Evolutionary conservation across 2,113 vertebrate genomes (phyloP).

Genomic region (Myotis davidii): DNA sequence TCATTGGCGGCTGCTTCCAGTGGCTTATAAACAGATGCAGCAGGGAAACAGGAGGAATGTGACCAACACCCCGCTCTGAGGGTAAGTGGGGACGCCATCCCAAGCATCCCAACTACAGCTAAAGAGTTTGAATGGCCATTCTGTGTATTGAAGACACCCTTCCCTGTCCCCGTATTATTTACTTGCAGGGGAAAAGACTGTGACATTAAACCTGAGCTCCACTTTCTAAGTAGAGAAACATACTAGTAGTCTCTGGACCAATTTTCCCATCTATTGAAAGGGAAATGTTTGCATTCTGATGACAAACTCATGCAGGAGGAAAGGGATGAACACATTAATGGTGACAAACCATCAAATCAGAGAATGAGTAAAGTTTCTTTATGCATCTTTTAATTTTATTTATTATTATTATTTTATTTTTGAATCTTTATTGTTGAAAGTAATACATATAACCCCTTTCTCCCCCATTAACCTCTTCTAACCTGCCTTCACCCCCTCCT

Average conservation of each 20-base stretch:
- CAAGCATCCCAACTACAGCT: neutral
- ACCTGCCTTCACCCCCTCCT: too few species aligned
- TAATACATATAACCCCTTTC: too few species aligned
- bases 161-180: neutral
- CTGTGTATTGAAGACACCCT: neutral
- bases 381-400: neutral
- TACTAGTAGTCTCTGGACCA: neutral
- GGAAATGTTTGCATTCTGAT: conserved; percentile 50
- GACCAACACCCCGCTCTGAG: neutral
- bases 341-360: neutral
- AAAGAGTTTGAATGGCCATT: neutral
- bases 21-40: neutral
- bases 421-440: too few species aligned
- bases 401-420: too few species aligned
- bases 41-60: neutral
- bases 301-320: neutral
- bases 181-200: neutral
- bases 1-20: neutral
- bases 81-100: neutral
- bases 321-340: neutral
- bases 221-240: neutral
- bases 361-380: neutral
- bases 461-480: too few species aligned
- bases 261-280: neutral
- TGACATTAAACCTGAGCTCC: neutral